Conservation (phyloP, 2,888 invertebrate species). For the Cantharis lateralis region DNA sequence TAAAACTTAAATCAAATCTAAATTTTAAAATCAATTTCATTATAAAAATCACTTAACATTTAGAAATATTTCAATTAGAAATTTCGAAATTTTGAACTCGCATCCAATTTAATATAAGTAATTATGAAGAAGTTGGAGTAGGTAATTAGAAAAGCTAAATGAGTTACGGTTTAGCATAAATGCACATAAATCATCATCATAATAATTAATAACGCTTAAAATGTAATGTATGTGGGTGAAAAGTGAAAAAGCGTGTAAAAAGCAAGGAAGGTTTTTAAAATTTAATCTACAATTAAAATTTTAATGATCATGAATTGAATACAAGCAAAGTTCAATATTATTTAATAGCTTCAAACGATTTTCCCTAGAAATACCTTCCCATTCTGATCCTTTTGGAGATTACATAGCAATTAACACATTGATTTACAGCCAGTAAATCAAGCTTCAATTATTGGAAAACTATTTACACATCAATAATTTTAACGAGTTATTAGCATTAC, state of each 20-base stretch:
- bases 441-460: neutral
- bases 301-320: neutral
- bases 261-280: neutral
- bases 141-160: neutral
- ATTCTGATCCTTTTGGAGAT: neutral
- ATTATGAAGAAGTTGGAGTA: neutral
- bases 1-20: no score
- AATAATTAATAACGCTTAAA: neutral
- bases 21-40: no score
- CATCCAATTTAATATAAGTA: neutral
- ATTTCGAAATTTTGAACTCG: neutral
- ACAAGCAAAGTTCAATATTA: neutral
- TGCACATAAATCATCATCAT: neutral
- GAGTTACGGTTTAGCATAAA: neutral
- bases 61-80: neutral
- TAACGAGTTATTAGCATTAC: neutral
- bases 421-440: neutral
- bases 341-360: neutral
- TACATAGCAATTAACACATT: neutral
- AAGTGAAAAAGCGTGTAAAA: neutral
- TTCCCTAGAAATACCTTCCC: neutral
- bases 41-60: no score
- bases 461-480: neutral
- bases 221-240: no score
- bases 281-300: neutral